phyloP scores from a whole-genome alignment of 2,888 invertebrate genomes.

The Chrysotoxum bicinctum region DNA sequence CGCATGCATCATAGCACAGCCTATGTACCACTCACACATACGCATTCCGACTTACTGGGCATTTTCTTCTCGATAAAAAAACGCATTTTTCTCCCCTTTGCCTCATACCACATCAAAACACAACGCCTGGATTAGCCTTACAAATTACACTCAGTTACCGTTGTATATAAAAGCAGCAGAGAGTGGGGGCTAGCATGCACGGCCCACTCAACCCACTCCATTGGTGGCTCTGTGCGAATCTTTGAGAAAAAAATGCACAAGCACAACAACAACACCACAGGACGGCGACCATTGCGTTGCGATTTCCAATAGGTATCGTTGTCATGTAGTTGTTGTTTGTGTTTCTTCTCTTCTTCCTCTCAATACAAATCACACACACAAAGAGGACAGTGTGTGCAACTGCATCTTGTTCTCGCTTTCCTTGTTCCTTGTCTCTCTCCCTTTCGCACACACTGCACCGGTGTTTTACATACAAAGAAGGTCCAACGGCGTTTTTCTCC shows the following conservation, averaged over 20 bases:
- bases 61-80: constrained; percentile 53
- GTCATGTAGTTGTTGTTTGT: constrained; percentile 51
- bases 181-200: constrained; percentile 64
- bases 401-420: constrained; percentile 57
- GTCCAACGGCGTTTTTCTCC: constrained; percentile 17
- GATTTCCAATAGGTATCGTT: constrained; percentile 68
- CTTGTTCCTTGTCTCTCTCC: background rate
- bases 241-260: constrained; percentile 48
- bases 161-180: constrained; percentile 49
- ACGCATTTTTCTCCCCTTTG: constrained; percentile 62
- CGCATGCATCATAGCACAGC: constrained; percentile 69
- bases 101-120: constrained; percentile 8
- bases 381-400: constrained; percentile 14
- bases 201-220: constrained; percentile 71
- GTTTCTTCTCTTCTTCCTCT: constrained; percentile 34
- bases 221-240: constrained; percentile 54
- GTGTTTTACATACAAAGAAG: constrained; percentile 37
- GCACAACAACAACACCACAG: constrained; percentile 68
- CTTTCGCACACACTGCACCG: constrained; percentile 60
- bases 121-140: constrained; percentile 69
- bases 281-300: constrained; percentile 72
- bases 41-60: constrained; percentile 54
- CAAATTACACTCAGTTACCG: constrained; percentile 59
- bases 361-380: constrained; percentile 29
- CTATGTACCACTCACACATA: constrained; percentile 61